A percentile compares a stretch with the other conserved stretches of the same genome.
These are phyloP conservation scores for Aphelenchoides avenae DNA, from an alignment of 1,140 invertebrate genomes.

Conservation along the genomic window DNA sequence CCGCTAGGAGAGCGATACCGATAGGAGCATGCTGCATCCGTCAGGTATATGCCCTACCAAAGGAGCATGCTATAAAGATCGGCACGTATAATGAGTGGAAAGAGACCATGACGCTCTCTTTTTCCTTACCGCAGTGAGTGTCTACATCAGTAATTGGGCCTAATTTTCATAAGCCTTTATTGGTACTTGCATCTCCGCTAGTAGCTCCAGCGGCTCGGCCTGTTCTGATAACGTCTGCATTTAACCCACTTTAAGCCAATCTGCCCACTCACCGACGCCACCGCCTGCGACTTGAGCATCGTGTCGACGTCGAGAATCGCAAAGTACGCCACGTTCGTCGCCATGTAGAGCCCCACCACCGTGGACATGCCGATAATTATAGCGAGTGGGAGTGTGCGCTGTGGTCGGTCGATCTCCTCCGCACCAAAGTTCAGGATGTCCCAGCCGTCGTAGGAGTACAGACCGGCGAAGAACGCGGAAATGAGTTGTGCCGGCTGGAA, in stretches of 20 bases:
- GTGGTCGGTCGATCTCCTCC: constrained; percentile 46
- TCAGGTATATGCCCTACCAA: no score
- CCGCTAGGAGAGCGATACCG: no score
- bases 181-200: no score
- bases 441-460: constrained; percentile 50
- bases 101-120: no score
- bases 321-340: constrained; percentile 45
- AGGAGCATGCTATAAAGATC: no score
- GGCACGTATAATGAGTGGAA: no score
- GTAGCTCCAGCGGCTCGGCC: no score
- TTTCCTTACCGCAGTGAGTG: no score
- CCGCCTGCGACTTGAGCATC: constrained; percentile 33
- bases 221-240: no score
- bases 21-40: no score
- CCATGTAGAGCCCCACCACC: constrained; percentile 37
- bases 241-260: neutral
- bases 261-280: constrained; percentile 23
- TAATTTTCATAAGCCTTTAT: no score
- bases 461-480: constrained; percentile 35
- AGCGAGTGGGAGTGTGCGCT: constrained; percentile 46
- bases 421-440: constrained; percentile 49
- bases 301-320: constrained; percentile 28
- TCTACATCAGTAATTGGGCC: no score
- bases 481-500: constrained; percentile 14
- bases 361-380: constrained; percentile 41